Evolutionary conservation across 2,888 invertebrate species (phyloP), one percentile per base, ranked within the genome.

Genomic region (Agrypnus murinus): DNA sequence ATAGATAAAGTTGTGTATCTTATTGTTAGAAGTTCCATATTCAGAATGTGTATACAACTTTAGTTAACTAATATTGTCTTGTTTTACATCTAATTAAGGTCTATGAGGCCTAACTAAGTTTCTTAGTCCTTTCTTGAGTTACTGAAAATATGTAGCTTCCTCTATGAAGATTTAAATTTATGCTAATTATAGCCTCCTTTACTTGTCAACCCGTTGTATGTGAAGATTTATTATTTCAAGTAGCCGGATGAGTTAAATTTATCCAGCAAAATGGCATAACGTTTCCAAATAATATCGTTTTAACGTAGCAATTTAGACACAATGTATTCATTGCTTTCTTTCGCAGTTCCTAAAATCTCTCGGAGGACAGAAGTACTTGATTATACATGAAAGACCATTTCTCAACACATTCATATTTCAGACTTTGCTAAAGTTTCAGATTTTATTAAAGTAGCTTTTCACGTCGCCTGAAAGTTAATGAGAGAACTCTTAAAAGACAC

Each of bases 381-480:
- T 64, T 64, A 75, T 72, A 65, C 58, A 50, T 65, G 55, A 53
- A 65, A 65, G 45, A 25, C 40, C 40, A 71, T 76, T 74, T 74
- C 78, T 75, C 75, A 79, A 78, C 80, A 80, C 80, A 79, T 80
- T 79, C 78, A 77, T 79, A 80, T 79, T 80, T 78, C 78, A 77
- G 75, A 79, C 79, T 78, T 80, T 77, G 76, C 71, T 74, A 65
- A 74, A 77, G 76, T 79, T 78, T 73, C 69, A 69, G 77, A 79
- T 80, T 79, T 80, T 80, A 80, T 80, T 68, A 74, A 75, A 78
- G 78, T 77, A 77, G 79, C 78, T 79, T 81, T 79, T 79, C 80
- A 80, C 80, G 79, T 78, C 77, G 79, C 69, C 78, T 79, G 81
- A 81, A 81, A 81, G 80, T 81, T 81, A 81, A 81, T 81, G 81